Evolutionary conservation across 2,888 invertebrate species (phyloP), one percentile per base, ranked within the genome.

Genomic region (Pseudolycoriella hygida): DNA sequence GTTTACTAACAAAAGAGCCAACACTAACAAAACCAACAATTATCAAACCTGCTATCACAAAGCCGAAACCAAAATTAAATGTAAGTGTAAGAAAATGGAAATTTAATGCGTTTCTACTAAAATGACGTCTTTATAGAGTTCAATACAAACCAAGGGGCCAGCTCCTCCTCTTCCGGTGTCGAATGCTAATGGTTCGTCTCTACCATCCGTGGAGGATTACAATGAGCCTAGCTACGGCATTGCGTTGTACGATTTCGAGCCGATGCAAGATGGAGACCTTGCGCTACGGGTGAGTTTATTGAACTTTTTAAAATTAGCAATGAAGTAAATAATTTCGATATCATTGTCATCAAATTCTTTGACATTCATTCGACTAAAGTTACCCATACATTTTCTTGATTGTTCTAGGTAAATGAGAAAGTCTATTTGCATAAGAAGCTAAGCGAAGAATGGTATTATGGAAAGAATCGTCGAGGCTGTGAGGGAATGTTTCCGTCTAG

Each of bases 401-500:
- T 44, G 55, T 69, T 70, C 15, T 67, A 86, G 85, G 72, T 70
- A 45, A 77, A 77, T 53, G 79, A 88, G 53, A 72, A 74, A 51
- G 77, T 92, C 48, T 71, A 76, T 52, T 63, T 90, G 54, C 60
- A 80, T 53, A 72, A 74, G 55, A 71, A 74, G 55, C 69, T 87
- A 19, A 83, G 85, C 57, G 70, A 73, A 30, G 85, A 86, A 52
- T 92, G 90, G 90, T 65, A 82, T 50, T 76, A 72, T 57, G 90
- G 90, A 5, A 72, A 74, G 53, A 64, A 79, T 45, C 73, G 73
- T 45, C 64, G 61, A 53, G 77, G 75, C 48, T 69, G 70, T 47
- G 76, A 79, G 59, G 90, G 90, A 34, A 77, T 89, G 52, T 89
- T 90, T 65, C 90, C 90, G 2, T 68, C 71, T 17, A 83, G 76